Base-by-base conservation (phyloP, 2,113 vertebrate species). In the Oryzias melastigma region DNA sequence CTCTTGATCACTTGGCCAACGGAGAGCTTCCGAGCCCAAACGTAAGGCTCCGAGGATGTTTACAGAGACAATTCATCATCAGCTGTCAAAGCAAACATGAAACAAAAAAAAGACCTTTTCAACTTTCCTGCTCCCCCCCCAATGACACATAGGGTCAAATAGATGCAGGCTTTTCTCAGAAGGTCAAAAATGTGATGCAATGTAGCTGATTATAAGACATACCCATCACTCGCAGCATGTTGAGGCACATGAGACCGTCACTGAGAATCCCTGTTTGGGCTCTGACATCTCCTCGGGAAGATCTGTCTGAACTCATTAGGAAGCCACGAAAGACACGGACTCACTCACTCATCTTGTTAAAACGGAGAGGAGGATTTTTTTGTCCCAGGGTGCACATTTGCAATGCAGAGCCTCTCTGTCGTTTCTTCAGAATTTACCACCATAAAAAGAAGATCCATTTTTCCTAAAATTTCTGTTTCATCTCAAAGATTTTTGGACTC, bases 21-120 rank as follows among this genome's bases (percentile, higher is more conserved):
- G 70, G 64, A 50, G 65, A 18, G 5, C 81, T 96, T 12, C 94
- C 95, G 14, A 95, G 94, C 78, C 95, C 95, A 57, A 92, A 97
- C 87, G 95, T 96, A 93, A 91, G 24, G 44, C 22, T 54, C 8
- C 19, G 10, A 65, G 51, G 20, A 62, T 43, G 18, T 29, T 27
- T 18, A 55, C 42, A 17, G 47, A 43, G 65, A 57, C 27, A 47
- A 61, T 57, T 55, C 24, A 5, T 70, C 42, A 42, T 58, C 10
- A 7, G 46, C 29, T 59, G 41, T 47, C 62, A 63, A 14, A 64
- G 48, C 48, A 47, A 51, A 73, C 67, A 68, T 41, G 63, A 52
- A 48, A 47, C 48, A 44, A 56, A 63, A 67, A 56, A 29, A 2
- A 66, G 52, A 70, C 45, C 40, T 69, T 71, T 67, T 64, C 6